These are phyloP conservation scores for Fringilla coelebs DNA, from an alignment of 2,797 vertebrate genomes.

Conservation along the genomic window DNA sequence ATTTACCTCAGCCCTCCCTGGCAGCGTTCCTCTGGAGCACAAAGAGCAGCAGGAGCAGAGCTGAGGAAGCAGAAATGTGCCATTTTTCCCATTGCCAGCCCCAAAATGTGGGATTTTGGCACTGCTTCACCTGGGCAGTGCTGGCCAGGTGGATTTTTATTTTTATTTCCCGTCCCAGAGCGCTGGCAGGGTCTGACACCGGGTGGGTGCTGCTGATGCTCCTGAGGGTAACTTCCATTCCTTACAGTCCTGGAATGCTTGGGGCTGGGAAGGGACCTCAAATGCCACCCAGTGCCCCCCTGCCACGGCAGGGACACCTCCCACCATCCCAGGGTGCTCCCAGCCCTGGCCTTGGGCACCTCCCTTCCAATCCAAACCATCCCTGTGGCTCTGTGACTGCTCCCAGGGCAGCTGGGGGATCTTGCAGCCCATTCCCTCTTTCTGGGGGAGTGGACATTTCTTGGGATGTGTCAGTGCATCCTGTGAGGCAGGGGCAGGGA, in stretches of 20 bases:
- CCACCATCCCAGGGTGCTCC: not conserved
- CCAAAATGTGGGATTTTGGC: not conserved
- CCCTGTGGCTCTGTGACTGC: not conserved
- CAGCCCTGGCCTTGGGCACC: not conserved
- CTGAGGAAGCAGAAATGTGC: not conserved
- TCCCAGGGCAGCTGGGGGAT: not conserved
- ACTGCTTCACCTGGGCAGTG: not conserved
- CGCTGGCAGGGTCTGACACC: not conserved
- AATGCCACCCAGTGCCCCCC: accelerated
- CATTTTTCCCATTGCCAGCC: not conserved
- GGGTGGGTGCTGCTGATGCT: not conserved
- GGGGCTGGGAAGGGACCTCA: not conserved
- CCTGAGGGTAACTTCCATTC: not conserved
- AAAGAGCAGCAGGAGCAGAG: not conserved
- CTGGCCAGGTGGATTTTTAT: not conserved
- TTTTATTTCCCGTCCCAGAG: not conserved
- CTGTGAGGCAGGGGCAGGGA: not conserved
- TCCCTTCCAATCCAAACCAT: not conserved
- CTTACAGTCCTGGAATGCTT: not conserved
- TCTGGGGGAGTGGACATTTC: no score
- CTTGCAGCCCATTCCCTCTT: not conserved
- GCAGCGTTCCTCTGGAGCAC: not conserved
- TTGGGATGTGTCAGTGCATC: accelerated
- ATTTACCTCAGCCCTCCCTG: not conserved
- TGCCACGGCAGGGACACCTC: not conserved